Base-by-base conservation (phyloP, 2,797 vertebrate species). In the Cetoscarus ocellatus region DNA sequence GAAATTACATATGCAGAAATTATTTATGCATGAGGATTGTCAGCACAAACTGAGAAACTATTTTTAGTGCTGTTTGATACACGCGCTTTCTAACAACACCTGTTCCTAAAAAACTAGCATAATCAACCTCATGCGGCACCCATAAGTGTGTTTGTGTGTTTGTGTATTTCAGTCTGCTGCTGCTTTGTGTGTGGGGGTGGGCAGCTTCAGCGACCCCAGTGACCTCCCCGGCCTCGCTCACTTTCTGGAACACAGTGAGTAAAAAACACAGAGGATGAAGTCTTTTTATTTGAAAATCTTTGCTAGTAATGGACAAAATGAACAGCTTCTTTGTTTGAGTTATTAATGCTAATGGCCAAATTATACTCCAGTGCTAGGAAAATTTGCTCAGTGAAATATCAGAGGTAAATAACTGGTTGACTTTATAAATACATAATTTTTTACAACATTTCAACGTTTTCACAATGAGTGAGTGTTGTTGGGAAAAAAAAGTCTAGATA, bases 161-260 rank as follows among this genome's bases (percentile, higher is more conserved):
- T 80, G 88, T 71, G 59, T 70, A 42, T 87, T 86, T 83, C 89
- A 99, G 97, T 97, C 97, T 85, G 97, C 97, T 79, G 98, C 97
- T 9, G 98, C 98, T 4, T 93, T 99, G 72, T 99, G 98, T 85
- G 90, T 99, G 68, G 96, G 96, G 61, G 96, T 96, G 68, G 98
- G 97, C 87, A 98, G 97, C 93, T 99, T 99, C 93, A 97, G 96
- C 69, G 98, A 99, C 90, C 98, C 98, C 0, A 86, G 93, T 75
- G 97, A 99, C 89, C 95, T 99, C 58, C 98, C 97, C 0, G 98
- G 98, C 84, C 95, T 99, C 70, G 98, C 98, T 77, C 98, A 99
- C 93, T 98, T 99, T 91, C 94, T 99, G 91, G 98, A 99, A 83
- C 98, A 99, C 83, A 99, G 98, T 99, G 94, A 93, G 97, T 95